A percentile compares a stretch with the other conserved stretches of the same genome.
phyloP scores from a whole-genome alignment of 53 echinoderm and acorn worm species.

The Patiria pectinifera region DNA sequence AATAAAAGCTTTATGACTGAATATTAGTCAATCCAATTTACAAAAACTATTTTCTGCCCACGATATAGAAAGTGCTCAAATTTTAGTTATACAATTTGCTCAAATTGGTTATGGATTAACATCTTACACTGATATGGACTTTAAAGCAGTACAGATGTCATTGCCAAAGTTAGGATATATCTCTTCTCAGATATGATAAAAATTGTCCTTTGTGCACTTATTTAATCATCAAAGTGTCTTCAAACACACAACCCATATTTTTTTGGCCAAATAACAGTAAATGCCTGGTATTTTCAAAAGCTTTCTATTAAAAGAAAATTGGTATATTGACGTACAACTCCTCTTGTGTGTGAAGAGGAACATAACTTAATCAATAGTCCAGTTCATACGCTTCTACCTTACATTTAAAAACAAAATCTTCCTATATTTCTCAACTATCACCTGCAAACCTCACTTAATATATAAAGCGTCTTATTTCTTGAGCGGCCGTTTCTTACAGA shows the following conservation, averaged over 20 bases:
- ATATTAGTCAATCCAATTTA: neutral
- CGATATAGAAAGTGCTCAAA: too few relatives aligned
- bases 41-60: too few relatives aligned
- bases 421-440: neutral
- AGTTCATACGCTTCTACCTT: neutral
- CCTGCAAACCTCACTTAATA: neutral
- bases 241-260: too few relatives aligned
- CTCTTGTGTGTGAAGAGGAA: neutral
- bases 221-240: too few relatives aligned
- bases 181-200: too few relatives aligned
- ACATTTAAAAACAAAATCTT: neutral
- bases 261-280: too few relatives aligned
- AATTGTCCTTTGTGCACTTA: too few relatives aligned
- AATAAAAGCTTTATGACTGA: neutral
- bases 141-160: too few relatives aligned
- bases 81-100: too few relatives aligned
- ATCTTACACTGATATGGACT: too few relatives aligned
- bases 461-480: neutral
- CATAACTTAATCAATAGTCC: neutral
- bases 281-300: neutral
- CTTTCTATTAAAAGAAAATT: neutral
- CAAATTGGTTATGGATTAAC: too few relatives aligned
- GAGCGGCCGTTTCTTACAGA: conserved; percentile 11
- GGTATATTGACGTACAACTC: neutral
- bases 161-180: too few relatives aligned